Evolutionary conservation across 2,888 invertebrate species (phyloP).

Genomic region (Idaea dimidiata): DNA sequence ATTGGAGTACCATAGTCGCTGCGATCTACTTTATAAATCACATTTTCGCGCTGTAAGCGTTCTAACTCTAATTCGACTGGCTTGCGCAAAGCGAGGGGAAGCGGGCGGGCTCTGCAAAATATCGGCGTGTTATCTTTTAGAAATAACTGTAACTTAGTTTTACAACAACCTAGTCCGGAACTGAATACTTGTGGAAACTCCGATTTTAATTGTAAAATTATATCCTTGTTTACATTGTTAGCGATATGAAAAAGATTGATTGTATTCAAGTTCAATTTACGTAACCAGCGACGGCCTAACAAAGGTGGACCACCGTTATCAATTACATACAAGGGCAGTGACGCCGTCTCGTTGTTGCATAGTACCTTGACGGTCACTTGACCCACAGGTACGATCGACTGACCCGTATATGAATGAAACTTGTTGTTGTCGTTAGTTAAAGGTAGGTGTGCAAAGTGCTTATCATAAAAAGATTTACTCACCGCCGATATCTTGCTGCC

Average conservation of each 20-base stretch:
- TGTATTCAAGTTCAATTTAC: conserved; percentile 19
- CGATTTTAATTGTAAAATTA: conserved; percentile 8
- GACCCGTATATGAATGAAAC: conserved; percentile 13
- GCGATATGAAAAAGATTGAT: conserved; percentile 5
- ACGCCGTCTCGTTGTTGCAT: background rate
- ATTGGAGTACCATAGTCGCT: conserved; percentile 33
- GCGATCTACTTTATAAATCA: conserved; percentile 26
- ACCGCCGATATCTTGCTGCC: conserved; percentile 26
- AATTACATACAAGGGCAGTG: conserved; percentile 19
- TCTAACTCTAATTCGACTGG: conserved; percentile 24
- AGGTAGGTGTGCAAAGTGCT: conserved; percentile 8
- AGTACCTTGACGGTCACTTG: conserved; percentile 11
- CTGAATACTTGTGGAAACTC: conserved; percentile 25
- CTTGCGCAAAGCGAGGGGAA: conserved; percentile 17
- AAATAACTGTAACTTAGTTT: conserved; percentile 16
- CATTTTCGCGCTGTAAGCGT: conserved; percentile 24
- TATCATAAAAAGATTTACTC: conserved; percentile 22
- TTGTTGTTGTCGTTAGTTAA: background rate
- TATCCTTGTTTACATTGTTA: conserved; percentile 4
- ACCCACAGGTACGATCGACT: conserved; percentile 13
- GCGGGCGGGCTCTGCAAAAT: conserved; percentile 19
- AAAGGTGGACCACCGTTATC: conserved; percentile 17
- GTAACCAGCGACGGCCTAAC: conserved; percentile 23
- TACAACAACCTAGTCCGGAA: conserved; percentile 20
- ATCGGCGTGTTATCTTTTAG: conserved; percentile 19